phyloP scores from a whole-genome alignment of 1,140 invertebrate genomes.

The Habropoda laboriosa region DNA sequence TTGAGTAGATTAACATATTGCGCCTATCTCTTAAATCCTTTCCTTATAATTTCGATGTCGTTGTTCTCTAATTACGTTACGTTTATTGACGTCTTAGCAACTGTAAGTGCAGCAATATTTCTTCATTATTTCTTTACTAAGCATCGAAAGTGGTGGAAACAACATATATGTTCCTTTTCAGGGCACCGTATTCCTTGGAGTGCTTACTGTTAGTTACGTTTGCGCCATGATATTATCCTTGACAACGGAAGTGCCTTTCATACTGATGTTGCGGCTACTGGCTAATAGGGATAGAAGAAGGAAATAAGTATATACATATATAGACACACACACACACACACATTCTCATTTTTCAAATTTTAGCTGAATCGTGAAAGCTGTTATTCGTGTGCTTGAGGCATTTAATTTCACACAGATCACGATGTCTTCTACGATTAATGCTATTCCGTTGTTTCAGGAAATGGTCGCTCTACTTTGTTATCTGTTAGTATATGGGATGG shows the following conservation, averaged over 20 bases:
- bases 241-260: constrained; percentile 74
- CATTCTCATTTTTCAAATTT: too few relatives aligned
- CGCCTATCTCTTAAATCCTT: constrained; percentile 82
- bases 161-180: constrained; percentile 57
- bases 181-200: constrained; percentile 63
- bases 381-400: not conserved
- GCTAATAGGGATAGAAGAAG: constrained; percentile 1
- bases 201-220: constrained; percentile 22
- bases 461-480: not conserved
- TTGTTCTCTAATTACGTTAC: constrained; percentile 57
- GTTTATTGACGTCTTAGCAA: constrained; percentile 70
- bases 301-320: constrained; percentile 29
- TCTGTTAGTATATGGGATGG: not conserved
- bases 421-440: too few relatives aligned
- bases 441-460: not conserved
- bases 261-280: constrained; percentile 65
- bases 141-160: too few relatives aligned
- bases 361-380: not conserved
- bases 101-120: constrained; percentile 66
- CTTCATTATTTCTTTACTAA: too few relatives aligned
- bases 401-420: not conserved
- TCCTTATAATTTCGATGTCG: constrained; percentile 74
- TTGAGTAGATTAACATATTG: constrained; percentile 81
- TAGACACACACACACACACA: too few relatives aligned
- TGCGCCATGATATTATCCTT: constrained; percentile 69